A percentile compares a stretch with the other conserved stretches of the same genome.
Conservation (phyloP, 30 jellyfish, hydroid and myxozoan genomes). For the Pseudorhiza aurosa region DNA sequence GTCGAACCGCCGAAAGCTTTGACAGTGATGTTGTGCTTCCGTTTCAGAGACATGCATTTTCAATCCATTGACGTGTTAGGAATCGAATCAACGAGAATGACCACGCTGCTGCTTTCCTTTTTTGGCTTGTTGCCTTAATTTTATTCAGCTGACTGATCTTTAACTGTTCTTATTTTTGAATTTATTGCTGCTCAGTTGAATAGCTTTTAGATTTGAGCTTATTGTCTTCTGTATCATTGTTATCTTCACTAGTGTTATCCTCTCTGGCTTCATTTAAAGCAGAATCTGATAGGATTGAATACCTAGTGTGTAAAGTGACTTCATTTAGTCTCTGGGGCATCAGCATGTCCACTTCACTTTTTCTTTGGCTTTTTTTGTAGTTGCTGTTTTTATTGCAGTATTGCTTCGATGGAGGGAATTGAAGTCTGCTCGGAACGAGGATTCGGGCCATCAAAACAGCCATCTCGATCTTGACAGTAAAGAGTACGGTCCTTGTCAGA, state of each 20-base stretch:
- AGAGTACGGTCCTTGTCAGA: background rate
- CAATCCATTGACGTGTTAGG: conserved; percentile 41
- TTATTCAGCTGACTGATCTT: conserved; percentile 8
- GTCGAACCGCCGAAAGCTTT: conserved; percentile 50
- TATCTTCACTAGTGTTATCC: conserved; percentile 7
- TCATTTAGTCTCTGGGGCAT: conserved; percentile 14
- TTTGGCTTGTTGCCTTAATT: conserved; percentile 3
- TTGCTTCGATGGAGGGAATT: conserved; percentile 12
- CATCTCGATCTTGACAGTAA: background rate
- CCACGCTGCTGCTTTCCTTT: background rate
- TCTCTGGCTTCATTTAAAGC: conserved; percentile 10
- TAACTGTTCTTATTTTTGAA: conserved; percentile 21
- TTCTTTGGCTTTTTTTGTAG: conserved; percentile 23
- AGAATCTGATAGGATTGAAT: conserved; percentile 35
- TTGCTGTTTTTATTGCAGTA: conserved; percentile 18
- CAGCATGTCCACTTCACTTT: conserved; percentile 6
- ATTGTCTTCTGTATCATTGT: conserved; percentile 24
- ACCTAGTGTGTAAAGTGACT: conserved; percentile 21
- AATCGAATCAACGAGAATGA: conserved; percentile 25
- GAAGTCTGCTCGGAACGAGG: conserved; percentile 1
- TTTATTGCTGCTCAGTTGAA: conserved; percentile 12
- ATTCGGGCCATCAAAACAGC: conserved; percentile 9
- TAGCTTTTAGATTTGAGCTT: conserved; percentile 10
- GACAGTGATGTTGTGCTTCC: conserved; percentile 35
- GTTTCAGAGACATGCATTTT: conserved; percentile 40